Conservation (phyloP, 1,140 invertebrate genomes). For the Eurytemora carolleeae region DNA sequence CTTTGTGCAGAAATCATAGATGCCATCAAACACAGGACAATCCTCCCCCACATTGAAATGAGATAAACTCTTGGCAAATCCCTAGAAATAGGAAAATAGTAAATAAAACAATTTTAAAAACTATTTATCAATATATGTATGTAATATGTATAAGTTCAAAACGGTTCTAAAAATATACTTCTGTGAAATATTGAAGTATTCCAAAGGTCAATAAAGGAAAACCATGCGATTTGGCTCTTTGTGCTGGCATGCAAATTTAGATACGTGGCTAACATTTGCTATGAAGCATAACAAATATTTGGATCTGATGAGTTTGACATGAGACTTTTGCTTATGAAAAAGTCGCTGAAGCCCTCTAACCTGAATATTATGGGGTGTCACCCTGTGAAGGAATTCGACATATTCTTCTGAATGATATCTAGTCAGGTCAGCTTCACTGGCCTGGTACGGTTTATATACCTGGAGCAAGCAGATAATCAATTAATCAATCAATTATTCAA, state of each 20-base stretch:
- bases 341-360: too few relatives aligned
- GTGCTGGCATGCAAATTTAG: neutral
- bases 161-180: too few relatives aligned
- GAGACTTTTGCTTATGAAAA: too few relatives aligned
- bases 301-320: neutral
- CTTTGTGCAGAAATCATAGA: conserved; percentile 97
- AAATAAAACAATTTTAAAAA: conserved; percentile 33
- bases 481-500: too few relatives aligned
- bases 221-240: neutral
- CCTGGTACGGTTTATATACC: conserved; percentile 52
- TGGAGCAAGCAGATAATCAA: too few relatives aligned
- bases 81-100: conserved; percentile 43
- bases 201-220: too few relatives aligned
- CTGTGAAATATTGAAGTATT: too few relatives aligned
- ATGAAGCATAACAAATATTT: neutral
- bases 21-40: conserved; percentile 47
- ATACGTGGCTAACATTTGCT: neutral
- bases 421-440: conserved; percentile 78
- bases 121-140: neutral
- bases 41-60: conserved; percentile 97
- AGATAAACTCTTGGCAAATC: conserved; percentile 73
- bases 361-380: conserved; percentile 76
- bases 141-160: neutral
- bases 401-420: conserved; percentile 97
- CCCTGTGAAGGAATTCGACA: conserved; percentile 84